Conservation (phyloP, 2,113 vertebrate species). For the Calcarius ornatus region DNA sequence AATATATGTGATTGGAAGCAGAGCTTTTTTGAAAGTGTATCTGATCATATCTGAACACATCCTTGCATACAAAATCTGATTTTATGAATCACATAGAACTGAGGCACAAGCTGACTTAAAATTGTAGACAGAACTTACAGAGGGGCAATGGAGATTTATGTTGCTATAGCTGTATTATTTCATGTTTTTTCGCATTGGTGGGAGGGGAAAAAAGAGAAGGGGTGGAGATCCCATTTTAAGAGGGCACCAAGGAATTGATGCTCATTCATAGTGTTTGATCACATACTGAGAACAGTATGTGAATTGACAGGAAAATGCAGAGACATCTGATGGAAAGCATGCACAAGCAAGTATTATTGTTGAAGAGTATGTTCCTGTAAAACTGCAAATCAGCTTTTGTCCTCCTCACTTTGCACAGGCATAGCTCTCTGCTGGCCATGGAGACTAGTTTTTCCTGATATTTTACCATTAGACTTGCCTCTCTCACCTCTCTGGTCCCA, state of each 20-base stretch:
- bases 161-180: not conserved
- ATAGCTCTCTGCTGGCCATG: not conserved
- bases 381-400: not conserved
- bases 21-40: not conserved
- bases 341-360: not conserved
- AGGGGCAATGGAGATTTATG: not conserved
- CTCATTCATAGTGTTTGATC: not conserved
- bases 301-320: not conserved
- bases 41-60: not conserved
- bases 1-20: not conserved
- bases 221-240: not conserved
- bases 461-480: not conserved
- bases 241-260: not conserved
- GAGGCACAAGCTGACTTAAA: not conserved
- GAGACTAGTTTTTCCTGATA: not conserved
- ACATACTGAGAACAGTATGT: not conserved
- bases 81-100: not conserved
- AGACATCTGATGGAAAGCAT: not conserved
- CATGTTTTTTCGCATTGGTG: fast-evolving
- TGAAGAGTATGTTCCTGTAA: not conserved
- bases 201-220: not conserved
- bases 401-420: not conserved
- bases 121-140: not conserved
- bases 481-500: not conserved
- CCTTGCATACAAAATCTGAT: not conserved